Evolutionary conservation across 2,888 invertebrate species (phyloP).

Genomic region (Caradrina clavipalpis): DNA sequence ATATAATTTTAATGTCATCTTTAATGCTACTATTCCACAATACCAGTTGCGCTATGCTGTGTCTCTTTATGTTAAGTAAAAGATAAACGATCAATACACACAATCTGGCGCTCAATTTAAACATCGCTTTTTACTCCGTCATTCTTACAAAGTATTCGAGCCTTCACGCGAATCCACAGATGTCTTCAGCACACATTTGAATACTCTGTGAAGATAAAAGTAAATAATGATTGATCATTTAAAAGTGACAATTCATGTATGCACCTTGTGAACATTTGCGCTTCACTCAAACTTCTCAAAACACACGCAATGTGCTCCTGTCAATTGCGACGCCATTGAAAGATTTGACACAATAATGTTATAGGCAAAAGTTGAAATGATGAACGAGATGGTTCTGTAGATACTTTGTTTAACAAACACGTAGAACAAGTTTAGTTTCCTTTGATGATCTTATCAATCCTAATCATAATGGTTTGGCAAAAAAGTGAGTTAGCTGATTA

Average conservation of each 20-base stretch:
- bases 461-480: no score
- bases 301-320: constrained; percentile 79
- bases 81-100: constrained; percentile 19
- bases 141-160: constrained; percentile 49
- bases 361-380: constrained; percentile 34
- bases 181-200: constrained; percentile 60
- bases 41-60: background rate
- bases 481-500: no score
- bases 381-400: constrained; percentile 34
- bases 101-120: constrained; percentile 14
- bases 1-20: background rate
- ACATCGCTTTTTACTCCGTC: constrained; percentile 35
- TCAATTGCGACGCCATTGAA: constrained; percentile 76
- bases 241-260: constrained; percentile 56
- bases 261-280: constrained; percentile 72
- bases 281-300: constrained; percentile 61
- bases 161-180: constrained; percentile 52
- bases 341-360: constrained; percentile 54
- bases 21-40: background rate
- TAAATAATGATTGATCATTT: constrained; percentile 71
- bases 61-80: constrained; percentile 14
- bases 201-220: constrained; percentile 64
- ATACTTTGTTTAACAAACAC: background rate
- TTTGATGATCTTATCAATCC: background rate
- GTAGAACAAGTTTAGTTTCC: background rate